Percentiles rank a stretch among this genome's conserved stretches.
These are phyloP conservation scores for Poecilia picta DNA, from an alignment of 2,797 vertebrate genomes.

Conservation along the genomic window DNA sequence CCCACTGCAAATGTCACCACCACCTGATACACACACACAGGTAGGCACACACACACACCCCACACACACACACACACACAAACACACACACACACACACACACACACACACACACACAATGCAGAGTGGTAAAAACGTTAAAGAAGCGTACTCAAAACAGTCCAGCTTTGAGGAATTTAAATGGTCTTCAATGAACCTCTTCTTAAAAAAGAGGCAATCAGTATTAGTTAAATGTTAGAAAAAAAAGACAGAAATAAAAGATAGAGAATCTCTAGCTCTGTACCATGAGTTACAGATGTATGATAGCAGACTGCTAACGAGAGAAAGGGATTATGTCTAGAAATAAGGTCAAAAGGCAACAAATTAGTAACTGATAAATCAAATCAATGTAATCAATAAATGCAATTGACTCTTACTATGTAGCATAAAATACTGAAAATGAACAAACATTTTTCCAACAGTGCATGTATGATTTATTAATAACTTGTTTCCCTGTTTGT, in stretches of 20 bases:
- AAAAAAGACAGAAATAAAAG: not conserved
- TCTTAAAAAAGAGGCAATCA: not conserved
- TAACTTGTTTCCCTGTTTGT: not conserved
- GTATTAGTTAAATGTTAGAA: not conserved
- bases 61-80: slow-evolving; percentile 51
- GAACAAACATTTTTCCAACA: not conserved
- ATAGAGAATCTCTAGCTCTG: too few relatives aligned
- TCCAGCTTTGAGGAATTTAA: not conserved
- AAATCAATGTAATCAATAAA: not conserved
- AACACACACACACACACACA: slow-evolving; percentile 40
- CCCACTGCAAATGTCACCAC: slow-evolving; percentile 81
- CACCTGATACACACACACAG: slow-evolving; percentile 69
- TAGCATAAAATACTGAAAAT: not conserved
- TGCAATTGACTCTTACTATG: not conserved
- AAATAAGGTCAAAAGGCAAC: not conserved
- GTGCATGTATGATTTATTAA: not conserved
- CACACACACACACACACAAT: slow-evolving; percentile 34
- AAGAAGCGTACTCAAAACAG: not conserved
- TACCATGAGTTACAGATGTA: not conserved
- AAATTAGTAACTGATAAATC: not conserved
- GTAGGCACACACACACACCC: slow-evolving; percentile 48
- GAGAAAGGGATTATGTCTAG: not conserved
- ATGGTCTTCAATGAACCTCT: not conserved
- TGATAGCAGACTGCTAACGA: not conserved
- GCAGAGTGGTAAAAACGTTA: not conserved